phyloP scores from a whole-genome alignment of 1,140 invertebrate species.

The Dreissena polymorpha region DNA sequence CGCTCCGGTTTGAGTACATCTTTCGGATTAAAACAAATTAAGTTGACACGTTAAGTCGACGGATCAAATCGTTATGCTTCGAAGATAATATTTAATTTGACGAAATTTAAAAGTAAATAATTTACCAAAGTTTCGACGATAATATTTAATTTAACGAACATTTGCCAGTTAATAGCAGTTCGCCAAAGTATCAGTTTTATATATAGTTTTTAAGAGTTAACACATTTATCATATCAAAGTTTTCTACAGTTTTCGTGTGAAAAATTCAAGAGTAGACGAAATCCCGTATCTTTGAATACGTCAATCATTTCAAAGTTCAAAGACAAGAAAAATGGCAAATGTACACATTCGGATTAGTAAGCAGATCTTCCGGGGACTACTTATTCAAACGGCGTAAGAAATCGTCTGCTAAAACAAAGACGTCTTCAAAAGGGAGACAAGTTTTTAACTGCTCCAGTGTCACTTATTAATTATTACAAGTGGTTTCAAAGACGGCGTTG shows the following conservation, averaged over 20 bases:
- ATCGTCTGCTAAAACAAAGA: constrained; percentile 43
- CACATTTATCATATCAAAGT: no score
- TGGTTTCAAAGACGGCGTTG: constrained; percentile 23
- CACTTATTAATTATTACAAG: constrained; percentile 51
- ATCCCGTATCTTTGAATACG: constrained; percentile 45
- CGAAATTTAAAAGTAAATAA: no score
- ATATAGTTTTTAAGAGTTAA: no score
- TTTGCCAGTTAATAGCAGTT: no score
- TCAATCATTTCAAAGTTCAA: constrained; percentile 47
- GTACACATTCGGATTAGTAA: constrained; percentile 45
- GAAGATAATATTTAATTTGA: no score
- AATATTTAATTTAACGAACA: no score
- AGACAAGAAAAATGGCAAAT: constrained; percentile 38
- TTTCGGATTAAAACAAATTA: constrained; percentile 26
- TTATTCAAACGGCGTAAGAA: constrained; percentile 25
- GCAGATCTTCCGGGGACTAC: constrained; percentile 24
- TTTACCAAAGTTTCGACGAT: no score
- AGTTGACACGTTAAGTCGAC: not conserved
- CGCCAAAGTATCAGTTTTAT: no score
- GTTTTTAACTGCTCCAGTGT: constrained; percentile 10
- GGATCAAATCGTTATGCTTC: no score
- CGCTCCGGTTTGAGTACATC: constrained; percentile 44
- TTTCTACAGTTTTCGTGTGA: no score
- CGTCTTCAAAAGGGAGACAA: constrained; percentile 5
- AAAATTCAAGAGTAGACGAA: not conserved